Conservation (phyloP, 2,888 invertebrate species). For the Oscheius sp. region DNA sequence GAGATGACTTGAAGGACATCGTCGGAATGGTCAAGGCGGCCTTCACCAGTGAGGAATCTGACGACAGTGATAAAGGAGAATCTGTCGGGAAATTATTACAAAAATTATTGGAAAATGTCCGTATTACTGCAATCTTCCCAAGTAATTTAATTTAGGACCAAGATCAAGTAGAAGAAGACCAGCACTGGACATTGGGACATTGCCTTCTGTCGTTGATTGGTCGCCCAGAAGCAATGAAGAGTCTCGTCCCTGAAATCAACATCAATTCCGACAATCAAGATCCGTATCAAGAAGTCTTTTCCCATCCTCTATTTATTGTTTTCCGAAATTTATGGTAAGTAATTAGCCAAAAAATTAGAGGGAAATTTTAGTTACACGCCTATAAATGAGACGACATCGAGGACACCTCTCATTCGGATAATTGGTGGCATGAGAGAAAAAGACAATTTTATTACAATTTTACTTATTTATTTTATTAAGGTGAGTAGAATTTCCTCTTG, state of each 20-base stretch:
- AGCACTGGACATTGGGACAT: slow-evolving; percentile 46
- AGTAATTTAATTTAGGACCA: slow-evolving; percentile 43
- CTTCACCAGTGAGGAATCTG: slow-evolving; percentile 43
- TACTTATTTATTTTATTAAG: slow-evolving; percentile 59
- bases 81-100: slow-evolving; percentile 40
- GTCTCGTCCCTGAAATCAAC: slow-evolving; percentile 8
- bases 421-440: slow-evolving; percentile 62
- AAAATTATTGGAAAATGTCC: slow-evolving; percentile 38
- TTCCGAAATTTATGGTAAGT: slow-evolving; percentile 35
- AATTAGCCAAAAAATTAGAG: background rate
- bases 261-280: slow-evolving; percentile 25
- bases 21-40: slow-evolving; percentile 6
- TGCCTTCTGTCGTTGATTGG: slow-evolving; percentile 48
- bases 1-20: slow-evolving; percentile 32
- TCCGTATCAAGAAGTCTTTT: slow-evolving; percentile 18
- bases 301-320: slow-evolving; percentile 38
- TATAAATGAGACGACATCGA: slow-evolving; percentile 32
- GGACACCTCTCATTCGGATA: slow-evolving; percentile 47
- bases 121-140: no score
- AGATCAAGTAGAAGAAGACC: slow-evolving; percentile 55
- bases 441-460: slow-evolving; percentile 47
- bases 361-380: slow-evolving; percentile 46
- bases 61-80: slow-evolving; percentile 53
- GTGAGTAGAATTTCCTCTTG: no score
- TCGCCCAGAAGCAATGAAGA: slow-evolving; percentile 12